These are phyloP conservation scores for Pelecanoides urinatrix DNA, from an alignment of 2,113 vertebrate species.

Conservation along the genomic window DNA sequence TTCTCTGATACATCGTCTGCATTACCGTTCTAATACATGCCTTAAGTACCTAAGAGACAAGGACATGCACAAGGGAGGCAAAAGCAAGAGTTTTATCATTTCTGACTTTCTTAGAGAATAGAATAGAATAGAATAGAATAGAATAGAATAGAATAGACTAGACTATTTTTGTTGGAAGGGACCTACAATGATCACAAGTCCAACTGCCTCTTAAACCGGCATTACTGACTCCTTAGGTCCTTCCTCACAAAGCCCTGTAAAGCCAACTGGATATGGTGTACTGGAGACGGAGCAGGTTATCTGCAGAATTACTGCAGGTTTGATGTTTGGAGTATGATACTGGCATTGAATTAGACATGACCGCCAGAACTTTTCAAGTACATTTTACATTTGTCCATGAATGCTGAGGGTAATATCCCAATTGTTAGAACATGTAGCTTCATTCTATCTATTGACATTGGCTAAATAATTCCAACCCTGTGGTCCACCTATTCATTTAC, in stretches of 20 bases:
- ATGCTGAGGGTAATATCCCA: not conserved
- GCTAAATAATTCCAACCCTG: not conserved
- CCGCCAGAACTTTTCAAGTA: not conserved
- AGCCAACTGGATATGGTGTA: accelerated
- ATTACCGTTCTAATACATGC: accelerated
- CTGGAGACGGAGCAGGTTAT: not conserved
- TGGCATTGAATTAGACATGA: accelerated
- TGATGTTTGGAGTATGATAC: too few relatives aligned
- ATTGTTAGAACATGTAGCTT: not conserved
- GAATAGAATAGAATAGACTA: too few relatives aligned
- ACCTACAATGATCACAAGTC: not conserved
- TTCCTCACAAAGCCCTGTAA: too few relatives aligned
- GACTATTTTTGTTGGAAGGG: not conserved
- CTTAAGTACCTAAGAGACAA: too few relatives aligned
- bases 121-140: too few relatives aligned
- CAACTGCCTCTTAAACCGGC: not conserved
- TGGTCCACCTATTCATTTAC: not conserved
- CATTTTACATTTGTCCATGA: not conserved
- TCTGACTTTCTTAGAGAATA: not conserved
- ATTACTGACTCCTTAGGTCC: not conserved
- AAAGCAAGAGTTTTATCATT: not conserved
- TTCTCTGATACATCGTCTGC: accelerated
- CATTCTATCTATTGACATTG: not conserved
- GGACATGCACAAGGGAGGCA: too few relatives aligned
- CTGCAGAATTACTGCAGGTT: not conserved